These are phyloP conservation scores for Osmerus mordax DNA, from an alignment of 2,113 vertebrate species.

Conservation along the genomic window DNA sequence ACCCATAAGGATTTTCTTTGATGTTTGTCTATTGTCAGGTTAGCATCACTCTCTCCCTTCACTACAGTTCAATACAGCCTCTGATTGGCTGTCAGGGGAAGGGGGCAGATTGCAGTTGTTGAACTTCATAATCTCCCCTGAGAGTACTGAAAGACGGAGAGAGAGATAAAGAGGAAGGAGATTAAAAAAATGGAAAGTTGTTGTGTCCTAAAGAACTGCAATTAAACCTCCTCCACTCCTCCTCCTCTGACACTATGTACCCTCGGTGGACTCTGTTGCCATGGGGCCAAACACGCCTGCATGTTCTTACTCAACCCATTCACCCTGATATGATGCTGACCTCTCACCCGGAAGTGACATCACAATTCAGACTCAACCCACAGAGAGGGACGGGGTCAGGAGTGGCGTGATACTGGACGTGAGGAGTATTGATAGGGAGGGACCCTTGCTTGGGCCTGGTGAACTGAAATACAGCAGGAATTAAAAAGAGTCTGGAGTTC, in stretches of 20 bases:
- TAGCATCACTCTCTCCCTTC: background rate
- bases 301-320: background rate
- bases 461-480: too few species aligned
- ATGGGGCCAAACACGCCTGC: background rate
- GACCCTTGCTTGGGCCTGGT: too few species aligned
- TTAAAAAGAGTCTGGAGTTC: too few species aligned
- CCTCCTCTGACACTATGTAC: background rate
- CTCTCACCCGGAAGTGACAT: too few species aligned
- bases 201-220: background rate
- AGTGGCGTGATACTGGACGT: too few species aligned
- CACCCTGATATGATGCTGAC: too few species aligned
- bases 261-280: background rate
- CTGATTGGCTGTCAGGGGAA: background rate
- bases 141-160: background rate
- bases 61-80: background rate
- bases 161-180: background rate
- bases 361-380: background rate
- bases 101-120: background rate
- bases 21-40: background rate
- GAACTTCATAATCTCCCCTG: background rate
- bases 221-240: background rate
- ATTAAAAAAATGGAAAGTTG: background rate
- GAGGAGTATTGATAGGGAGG: too few species aligned
- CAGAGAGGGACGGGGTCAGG: too few species aligned
- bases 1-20: background rate